Conservation (phyloP, 2,113 vertebrate genomes). For the Gallinago media region DNA sequence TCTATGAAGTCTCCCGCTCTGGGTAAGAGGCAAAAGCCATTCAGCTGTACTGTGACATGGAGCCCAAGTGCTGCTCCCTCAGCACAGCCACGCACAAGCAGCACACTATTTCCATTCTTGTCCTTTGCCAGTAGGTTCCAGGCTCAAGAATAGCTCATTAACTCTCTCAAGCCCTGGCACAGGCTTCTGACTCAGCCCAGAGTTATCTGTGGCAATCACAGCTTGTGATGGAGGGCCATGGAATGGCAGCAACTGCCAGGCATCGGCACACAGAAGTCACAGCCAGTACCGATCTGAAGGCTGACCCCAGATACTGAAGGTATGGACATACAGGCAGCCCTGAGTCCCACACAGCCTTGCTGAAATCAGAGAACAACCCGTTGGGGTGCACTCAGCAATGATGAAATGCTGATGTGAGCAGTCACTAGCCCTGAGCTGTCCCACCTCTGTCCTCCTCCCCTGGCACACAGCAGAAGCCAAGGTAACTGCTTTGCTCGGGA, state of each 20-base stretch:
- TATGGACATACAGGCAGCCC: accelerated
- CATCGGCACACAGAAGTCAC: too few relatives aligned
- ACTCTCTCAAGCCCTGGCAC: background rate
- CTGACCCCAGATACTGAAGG: too few relatives aligned
- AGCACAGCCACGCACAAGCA: background rate
- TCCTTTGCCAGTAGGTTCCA: background rate
- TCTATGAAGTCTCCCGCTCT: background rate
- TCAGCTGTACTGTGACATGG: background rate
- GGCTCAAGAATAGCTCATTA: background rate
- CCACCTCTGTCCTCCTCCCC: background rate
- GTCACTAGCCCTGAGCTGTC: background rate
- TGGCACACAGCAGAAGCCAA: background rate
- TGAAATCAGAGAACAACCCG: background rate
- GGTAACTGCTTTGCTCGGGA: background rate
- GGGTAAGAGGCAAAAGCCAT: background rate
- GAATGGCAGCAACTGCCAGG: background rate
- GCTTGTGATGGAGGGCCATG: background rate
- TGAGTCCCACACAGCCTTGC: background rate
- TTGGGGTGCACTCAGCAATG: accelerated
- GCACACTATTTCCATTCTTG: background rate
- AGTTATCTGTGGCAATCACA: background rate
- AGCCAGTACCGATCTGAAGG: background rate
- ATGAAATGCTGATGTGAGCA: background rate
- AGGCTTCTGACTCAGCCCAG: background rate
- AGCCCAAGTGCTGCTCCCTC: background rate